Conservation (phyloP, 2,888 invertebrate species). For the Caenorhabditis auriculariae region DNA sequence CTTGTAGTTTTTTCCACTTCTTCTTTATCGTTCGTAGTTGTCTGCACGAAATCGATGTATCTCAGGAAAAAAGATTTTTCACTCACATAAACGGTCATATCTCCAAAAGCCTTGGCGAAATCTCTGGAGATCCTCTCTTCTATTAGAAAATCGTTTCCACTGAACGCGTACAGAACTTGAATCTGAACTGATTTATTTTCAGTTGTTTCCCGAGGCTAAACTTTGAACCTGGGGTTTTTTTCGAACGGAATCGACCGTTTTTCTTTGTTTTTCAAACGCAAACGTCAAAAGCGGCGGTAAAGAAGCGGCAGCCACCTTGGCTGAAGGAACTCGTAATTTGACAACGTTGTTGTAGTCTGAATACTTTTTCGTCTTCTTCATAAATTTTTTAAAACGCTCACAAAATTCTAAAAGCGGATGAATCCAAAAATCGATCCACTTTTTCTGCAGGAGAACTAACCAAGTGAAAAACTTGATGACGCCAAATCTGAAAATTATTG, state of each 20-base stretch:
- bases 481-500: constrained; percentile 11
- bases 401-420: constrained; percentile 22
- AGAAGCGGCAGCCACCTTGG: constrained; percentile 17
- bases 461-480: constrained; percentile 12
- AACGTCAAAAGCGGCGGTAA: constrained; percentile 22
- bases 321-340: constrained; percentile 18
- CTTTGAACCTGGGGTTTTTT: constrained; percentile 12
- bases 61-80: background rate
- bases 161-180: constrained; percentile 19
- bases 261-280: constrained; percentile 24
- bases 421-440: constrained; percentile 7
- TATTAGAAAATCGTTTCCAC: constrained; percentile 18
- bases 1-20: constrained; percentile 12
- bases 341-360: constrained; percentile 25
- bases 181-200: constrained; percentile 9
- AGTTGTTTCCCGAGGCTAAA: no score
- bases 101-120: constrained; percentile 11
- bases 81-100: constrained; percentile 10
- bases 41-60: background rate
- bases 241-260: constrained; percentile 12
- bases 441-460: constrained; percentile 7
- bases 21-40: constrained; percentile 8
- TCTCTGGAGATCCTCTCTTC: constrained; percentile 18
- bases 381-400: constrained; percentile 4
- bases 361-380: constrained; percentile 1